Evolutionary conservation across 2,797 vertebrate genomes (phyloP).

Genomic region (Saxicola maurus): DNA sequence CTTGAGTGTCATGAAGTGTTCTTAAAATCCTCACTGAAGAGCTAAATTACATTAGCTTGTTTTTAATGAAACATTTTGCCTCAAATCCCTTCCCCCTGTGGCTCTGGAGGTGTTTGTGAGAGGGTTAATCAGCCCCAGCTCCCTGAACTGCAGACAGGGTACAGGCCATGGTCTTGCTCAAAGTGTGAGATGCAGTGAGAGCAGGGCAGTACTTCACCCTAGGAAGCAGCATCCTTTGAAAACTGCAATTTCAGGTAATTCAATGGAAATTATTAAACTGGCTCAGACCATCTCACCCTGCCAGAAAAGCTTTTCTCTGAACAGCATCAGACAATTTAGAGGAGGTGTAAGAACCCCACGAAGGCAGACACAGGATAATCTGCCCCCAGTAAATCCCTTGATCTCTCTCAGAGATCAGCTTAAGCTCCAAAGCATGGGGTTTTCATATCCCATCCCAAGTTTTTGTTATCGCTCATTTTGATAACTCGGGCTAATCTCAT

Average conservation of each 20-base stretch:
- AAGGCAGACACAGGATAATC: conserved; percentile 55
- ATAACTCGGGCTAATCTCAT: conserved; percentile 46
- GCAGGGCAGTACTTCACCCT: conserved; percentile 10
- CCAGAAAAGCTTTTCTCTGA: conserved; percentile 51
- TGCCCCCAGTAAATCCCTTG: conserved; percentile 57
- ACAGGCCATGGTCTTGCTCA: neutral
- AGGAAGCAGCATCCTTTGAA: conserved; percentile 27
- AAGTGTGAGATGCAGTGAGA: neutral
- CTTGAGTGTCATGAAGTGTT: neutral
- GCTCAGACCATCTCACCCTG: conserved; percentile 23
- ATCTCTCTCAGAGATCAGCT: conserved; percentile 60
- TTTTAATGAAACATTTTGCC: neutral
- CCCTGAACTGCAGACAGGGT: neutral
- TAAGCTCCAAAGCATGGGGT: conserved; percentile 43
- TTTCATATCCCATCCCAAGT: conserved; percentile 46
- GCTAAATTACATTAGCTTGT: neutral
- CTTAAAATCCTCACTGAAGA: conserved; percentile 21
- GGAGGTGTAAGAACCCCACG: conserved; percentile 54
- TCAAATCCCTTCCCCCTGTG: neutral
- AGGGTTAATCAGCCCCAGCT: conserved; percentile 20
- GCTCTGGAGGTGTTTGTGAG: neutral
- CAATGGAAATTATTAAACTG: conserved; percentile 49
- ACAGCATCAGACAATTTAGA: conserved; percentile 48
- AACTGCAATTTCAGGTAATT: conserved; percentile 60
- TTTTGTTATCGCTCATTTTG: conserved; percentile 14